These are phyloP conservation scores for Xiphias gladius DNA, from an alignment of 2,113 vertebrate species.

Conservation along the genomic window DNA sequence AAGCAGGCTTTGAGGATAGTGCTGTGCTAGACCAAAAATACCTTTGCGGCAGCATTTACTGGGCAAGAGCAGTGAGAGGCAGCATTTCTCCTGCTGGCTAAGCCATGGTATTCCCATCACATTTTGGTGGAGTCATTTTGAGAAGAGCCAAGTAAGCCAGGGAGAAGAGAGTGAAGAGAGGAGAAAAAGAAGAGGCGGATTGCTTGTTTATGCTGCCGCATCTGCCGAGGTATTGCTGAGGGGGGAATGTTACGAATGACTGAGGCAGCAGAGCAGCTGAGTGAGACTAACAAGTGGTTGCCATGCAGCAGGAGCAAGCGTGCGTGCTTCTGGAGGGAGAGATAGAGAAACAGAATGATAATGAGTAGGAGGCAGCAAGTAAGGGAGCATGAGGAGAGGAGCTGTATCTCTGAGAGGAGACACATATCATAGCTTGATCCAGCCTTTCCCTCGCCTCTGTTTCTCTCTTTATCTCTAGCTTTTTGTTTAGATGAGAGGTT, in stretches of 20 bases:
- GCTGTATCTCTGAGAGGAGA: slow-evolving; percentile 64
- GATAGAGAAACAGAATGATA: slow-evolving; percentile 83
- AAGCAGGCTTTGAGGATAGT: slow-evolving; percentile 52
- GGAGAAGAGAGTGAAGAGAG: slow-evolving; percentile 35
- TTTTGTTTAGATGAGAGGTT: slow-evolving; percentile 53
- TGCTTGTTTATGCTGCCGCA: slow-evolving; percentile 67
- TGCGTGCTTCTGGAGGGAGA: slow-evolving; percentile 74
- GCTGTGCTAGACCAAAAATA: slow-evolving; percentile 69
- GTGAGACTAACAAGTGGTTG: slow-evolving; percentile 85
- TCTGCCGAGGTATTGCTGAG: slow-evolving; percentile 51
- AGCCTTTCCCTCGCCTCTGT: slow-evolving; percentile 29
- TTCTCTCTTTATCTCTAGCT: slow-evolving; percentile 37
- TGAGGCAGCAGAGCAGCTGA: slow-evolving; percentile 75
- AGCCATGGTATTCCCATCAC: slow-evolving; percentile 54
- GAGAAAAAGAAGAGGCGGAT: slow-evolving; percentile 39
- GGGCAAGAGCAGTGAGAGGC: slow-evolving; percentile 53
- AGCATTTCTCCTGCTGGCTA: slow-evolving; percentile 53
- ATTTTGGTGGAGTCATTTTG: slow-evolving; percentile 65
- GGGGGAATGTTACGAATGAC: slow-evolving; percentile 72
- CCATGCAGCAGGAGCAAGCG: slow-evolving; percentile 79
- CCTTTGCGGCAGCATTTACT: slow-evolving; percentile 69
- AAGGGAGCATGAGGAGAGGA: slow-evolving; percentile 71
- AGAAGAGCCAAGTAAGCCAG: slow-evolving; percentile 55
- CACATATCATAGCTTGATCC: slow-evolving; percentile 57
- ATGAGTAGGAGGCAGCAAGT: slow-evolving; percentile 81